Evolutionary conservation across 2,797 vertebrate species (phyloP).

Genomic region (Hafferia zeledoni): DNA sequence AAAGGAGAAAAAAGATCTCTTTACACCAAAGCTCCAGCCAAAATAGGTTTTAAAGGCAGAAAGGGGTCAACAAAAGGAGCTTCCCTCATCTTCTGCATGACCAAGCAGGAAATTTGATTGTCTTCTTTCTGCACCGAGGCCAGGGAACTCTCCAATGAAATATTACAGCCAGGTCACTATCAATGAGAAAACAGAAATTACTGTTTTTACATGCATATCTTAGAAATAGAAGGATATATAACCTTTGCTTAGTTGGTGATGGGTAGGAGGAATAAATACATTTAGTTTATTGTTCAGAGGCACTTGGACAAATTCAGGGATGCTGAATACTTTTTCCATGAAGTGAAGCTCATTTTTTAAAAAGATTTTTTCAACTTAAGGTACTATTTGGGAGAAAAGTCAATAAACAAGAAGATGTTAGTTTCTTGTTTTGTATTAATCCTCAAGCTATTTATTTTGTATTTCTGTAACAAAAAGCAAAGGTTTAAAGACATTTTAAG

Average conservation of each 20-base stretch:
- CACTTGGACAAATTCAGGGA: conserved; percentile 20
- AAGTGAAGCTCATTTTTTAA: conserved; percentile 37
- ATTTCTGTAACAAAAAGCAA: not conserved
- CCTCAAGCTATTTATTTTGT: conserved; percentile 32
- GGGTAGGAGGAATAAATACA: not conserved
- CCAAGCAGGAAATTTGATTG: not conserved
- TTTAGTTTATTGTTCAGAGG: not conserved
- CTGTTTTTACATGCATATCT: not conserved
- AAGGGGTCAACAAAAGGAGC: not conserved
- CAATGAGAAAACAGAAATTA: not conserved
- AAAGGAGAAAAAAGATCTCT: rapidly evolving
- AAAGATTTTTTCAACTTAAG: not conserved
- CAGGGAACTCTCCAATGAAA: not conserved
- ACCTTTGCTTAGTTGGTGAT: conserved; percentile 9
- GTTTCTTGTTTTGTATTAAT: conserved; percentile 33
- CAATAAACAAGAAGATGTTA: not conserved
- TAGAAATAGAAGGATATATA: not conserved
- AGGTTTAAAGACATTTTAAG: not conserved
- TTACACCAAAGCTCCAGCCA: not conserved
- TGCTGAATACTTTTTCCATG: conserved; percentile 22
- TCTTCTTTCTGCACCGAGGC: not conserved
- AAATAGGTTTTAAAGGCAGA: not conserved
- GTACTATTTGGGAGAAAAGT: not conserved
- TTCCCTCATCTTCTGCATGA: not conserved
- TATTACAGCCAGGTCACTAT: not conserved